Base-by-base conservation (phyloP, 2,888 invertebrate species). In the Ametastegia equiseti region DNA sequence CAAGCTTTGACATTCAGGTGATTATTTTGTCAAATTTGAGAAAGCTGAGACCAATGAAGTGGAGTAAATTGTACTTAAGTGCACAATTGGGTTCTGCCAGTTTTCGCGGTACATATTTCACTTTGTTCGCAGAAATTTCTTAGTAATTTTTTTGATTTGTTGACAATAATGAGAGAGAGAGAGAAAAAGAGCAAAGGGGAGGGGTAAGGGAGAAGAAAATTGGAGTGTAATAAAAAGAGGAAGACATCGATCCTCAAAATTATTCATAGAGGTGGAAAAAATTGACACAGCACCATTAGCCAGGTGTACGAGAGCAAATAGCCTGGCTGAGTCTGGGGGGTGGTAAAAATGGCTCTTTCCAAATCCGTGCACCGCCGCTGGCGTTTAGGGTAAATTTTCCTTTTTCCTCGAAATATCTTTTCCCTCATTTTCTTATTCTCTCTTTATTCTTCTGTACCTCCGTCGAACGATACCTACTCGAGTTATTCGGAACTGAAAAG, bases 401-500 rank as follows among this genome's bases (percentile, higher is more conserved):
- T 9, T 65, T 73, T 75, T 47, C n/a, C n/a, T n/a, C n/a, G n/a
- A n/a, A n/a, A n/a, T n/a, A n/a, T n/a, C 42, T 73, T 65, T 63
- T 50, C 57, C 75, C 30, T 65, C 69, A 11, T 78, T 57, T 69
- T 73, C 47, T 78, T 19, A 45, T 63, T 78, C 65, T 78, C 45
- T 81, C 36, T 19, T 57, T 47, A 67, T 11, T 54, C 71, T 80
- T 77, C 19, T 36, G 57, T 19, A 57, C 23, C 30, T 33, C n/a
- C n/a, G n/a, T n/a, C n/a, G n/a, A n/a, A n/a, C n/a, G n/a, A n/a
- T n/a, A n/a, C n/a, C n/a, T n/a, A n/a, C n/a, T n/a, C n/a, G n/a
- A n/a, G n/a, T n/a, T n/a, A n/a, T n/a, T n/a, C n/a, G n/a, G n/a
- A n/a, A n/a, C n/a, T n/a, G n/a, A n/a, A n/a, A n/a, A n/a, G n/a